Evolutionary conservation across 1,140 invertebrate genomes (phyloP).

Genomic region (Camponotus pennsylvanicus): DNA sequence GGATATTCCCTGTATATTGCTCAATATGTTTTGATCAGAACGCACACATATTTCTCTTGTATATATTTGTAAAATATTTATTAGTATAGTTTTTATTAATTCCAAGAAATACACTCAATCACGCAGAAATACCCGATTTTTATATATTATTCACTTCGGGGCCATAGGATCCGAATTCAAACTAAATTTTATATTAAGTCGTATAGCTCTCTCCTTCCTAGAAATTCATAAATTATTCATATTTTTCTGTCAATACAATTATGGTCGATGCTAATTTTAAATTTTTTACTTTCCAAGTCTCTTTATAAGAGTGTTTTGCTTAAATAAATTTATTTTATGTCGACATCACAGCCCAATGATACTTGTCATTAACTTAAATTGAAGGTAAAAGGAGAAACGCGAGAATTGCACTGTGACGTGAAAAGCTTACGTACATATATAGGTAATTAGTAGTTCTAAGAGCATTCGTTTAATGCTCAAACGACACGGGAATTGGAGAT

Average conservation of each 20-base stretch:
- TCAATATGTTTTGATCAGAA: neutral
- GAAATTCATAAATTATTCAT: constrained; percentile 12
- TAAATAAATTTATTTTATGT: constrained; percentile 19
- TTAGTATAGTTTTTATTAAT: neutral
- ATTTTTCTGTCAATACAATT: neutral
- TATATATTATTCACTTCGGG: constrained; percentile 30
- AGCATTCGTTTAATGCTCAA: constrained; percentile 50
- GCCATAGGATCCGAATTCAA: neutral
- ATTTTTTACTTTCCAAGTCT: neutral
- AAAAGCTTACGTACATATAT: constrained; percentile 49
- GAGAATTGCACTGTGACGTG: constrained; percentile 2
- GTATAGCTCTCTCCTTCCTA: neutral
- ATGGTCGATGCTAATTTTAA: neutral
- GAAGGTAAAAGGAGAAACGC: neutral
- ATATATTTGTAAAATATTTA: constrained; percentile 42
- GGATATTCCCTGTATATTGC: neutral
- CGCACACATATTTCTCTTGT: neutral
- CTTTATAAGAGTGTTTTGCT: neutral
- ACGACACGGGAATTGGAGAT: constrained; percentile 63
- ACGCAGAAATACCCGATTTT: neutral
- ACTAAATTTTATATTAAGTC: neutral
- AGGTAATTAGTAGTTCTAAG: constrained; percentile 54
- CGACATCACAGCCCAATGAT: neutral
- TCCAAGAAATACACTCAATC: constrained; percentile 25
- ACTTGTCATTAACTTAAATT: constrained; percentile 8